These are phyloP conservation scores for Diglossa cyanea DNA, from an alignment of 2,797 vertebrate species.

Conservation along the genomic window DNA sequence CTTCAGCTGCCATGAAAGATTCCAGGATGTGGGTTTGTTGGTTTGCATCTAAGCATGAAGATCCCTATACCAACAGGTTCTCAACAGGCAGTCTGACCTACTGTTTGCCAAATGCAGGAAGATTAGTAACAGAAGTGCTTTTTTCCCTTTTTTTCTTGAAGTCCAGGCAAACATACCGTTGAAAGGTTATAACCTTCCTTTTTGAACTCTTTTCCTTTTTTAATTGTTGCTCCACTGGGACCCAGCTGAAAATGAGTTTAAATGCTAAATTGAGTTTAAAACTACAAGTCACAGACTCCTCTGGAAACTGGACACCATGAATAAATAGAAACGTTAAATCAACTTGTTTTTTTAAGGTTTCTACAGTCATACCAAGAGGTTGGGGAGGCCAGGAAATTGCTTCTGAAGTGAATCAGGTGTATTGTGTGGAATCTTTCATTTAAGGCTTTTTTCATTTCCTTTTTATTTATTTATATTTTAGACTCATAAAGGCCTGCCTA, in stretches of 20 bases:
- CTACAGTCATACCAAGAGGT: conserved; percentile 55
- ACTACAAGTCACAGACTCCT: conserved; percentile 67
- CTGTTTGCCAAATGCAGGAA: conserved; percentile 15
- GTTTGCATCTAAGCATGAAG: not conserved
- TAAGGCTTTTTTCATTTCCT: conserved; percentile 63
- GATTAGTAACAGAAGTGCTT: not conserved
- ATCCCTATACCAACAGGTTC: not conserved
- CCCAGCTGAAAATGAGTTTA: conserved; percentile 78
- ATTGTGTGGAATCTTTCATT: conserved; percentile 61
- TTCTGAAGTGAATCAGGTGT: conserved; percentile 75
- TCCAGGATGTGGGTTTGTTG: not conserved
- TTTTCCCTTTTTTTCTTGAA: not conserved
- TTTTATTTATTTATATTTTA: conserved; percentile 62
- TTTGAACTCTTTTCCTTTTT: conserved; percentile 72
- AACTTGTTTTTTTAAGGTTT: conserved; percentile 74
- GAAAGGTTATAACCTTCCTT: conserved; percentile 57
- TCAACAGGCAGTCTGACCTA: not conserved
- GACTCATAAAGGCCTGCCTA: conserved; percentile 37
- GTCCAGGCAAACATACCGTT: not conserved
- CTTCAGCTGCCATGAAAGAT: not conserved
- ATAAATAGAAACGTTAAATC: conserved; percentile 79
- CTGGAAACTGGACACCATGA: conserved; percentile 75
- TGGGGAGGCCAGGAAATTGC: conserved; percentile 59
- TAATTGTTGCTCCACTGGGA: conserved; percentile 75
- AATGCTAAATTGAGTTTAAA: conserved; percentile 80